Evolutionary conservation across 2,888 invertebrate genomes (phyloP).

Genomic region (Drosophila nr. perissopoda): DNA sequence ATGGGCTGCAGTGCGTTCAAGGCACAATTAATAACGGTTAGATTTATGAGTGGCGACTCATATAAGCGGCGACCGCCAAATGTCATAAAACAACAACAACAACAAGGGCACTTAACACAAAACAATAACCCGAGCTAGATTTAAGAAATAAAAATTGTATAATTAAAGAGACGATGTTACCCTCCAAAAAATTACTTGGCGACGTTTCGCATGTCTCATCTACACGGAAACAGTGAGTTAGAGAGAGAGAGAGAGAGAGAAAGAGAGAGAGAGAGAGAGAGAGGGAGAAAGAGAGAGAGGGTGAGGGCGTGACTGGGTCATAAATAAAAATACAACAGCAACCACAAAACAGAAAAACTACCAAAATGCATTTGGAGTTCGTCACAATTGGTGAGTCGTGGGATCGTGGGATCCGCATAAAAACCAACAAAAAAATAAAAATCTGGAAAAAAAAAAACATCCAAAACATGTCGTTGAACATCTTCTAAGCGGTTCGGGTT

Average conservation of each 20-base stretch:
- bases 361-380: constrained; percentile 47
- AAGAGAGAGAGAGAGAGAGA: background rate
- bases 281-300: background rate
- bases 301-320: constrained; percentile 55
- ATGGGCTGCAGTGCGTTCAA: constrained; percentile 12
- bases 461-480: constrained; percentile 33
- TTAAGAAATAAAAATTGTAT: constrained; percentile 63
- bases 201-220: constrained; percentile 16
- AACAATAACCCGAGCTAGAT: constrained; percentile 38
- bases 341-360: constrained; percentile 32
- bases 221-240: constrained; percentile 5
- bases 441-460: constrained; percentile 2
- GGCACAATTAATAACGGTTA: constrained; percentile 69
- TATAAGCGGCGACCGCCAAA: constrained; percentile 49
- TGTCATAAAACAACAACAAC: constrained; percentile 58
- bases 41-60: constrained; percentile 61
- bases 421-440: constrained; percentile 2
- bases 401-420: constrained; percentile 67
- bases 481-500: constrained; percentile 55
- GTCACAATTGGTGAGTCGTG: constrained; percentile 50
- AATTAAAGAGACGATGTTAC: constrained; percentile 56
- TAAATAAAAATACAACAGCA: constrained; percentile 47
- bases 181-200: constrained; percentile 16
- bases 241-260: constrained; percentile 2
- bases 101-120: constrained; percentile 44